A percentile compares a stretch with the other conserved stretches of the same genome.
Evolutionary conservation across 2,113 vertebrate genomes (phyloP).

Genomic region (Fregetta grallaria): DNA sequence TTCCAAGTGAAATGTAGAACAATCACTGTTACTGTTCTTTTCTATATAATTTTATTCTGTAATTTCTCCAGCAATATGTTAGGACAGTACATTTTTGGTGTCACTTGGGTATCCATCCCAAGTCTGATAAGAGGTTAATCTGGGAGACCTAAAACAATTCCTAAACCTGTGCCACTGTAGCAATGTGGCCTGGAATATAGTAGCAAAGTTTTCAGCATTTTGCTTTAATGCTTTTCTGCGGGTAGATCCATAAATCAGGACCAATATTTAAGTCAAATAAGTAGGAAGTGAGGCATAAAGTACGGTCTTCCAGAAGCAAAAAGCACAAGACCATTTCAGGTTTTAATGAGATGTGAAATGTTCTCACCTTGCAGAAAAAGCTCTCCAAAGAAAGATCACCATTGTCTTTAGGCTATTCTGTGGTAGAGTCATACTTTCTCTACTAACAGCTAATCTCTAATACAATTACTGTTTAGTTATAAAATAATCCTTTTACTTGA

Average conservation of each 20-base stretch:
- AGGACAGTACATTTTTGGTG: not conserved
- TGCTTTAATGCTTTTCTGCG: not conserved
- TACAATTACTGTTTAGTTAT: not conserved
- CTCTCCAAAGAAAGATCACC: not conserved
- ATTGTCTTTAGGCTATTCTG: not conserved
- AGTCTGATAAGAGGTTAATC: not conserved
- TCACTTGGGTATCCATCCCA: not conserved
- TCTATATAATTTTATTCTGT: not conserved
- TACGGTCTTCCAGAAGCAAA: not conserved
- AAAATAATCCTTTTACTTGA: not conserved
- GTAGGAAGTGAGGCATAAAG: not conserved
- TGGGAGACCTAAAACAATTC: not conserved
- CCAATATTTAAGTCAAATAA: not conserved
- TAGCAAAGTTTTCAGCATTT: not conserved
- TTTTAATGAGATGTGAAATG: not conserved
- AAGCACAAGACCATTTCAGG: not conserved
- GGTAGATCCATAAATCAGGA: not conserved
- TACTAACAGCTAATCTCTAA: not conserved
- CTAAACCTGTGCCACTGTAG: not conserved
- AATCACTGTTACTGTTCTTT: not conserved
- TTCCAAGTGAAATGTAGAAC: not conserved
- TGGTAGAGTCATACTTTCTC: not conserved
- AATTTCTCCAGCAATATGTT: not conserved
- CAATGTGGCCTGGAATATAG: not conserved
- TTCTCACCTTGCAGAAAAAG: not conserved